Evolutionary conservation across 1,140 invertebrate species (phyloP), one percentile per base, ranked within the genome.

Genomic region (Trachelipus rathkii): DNA sequence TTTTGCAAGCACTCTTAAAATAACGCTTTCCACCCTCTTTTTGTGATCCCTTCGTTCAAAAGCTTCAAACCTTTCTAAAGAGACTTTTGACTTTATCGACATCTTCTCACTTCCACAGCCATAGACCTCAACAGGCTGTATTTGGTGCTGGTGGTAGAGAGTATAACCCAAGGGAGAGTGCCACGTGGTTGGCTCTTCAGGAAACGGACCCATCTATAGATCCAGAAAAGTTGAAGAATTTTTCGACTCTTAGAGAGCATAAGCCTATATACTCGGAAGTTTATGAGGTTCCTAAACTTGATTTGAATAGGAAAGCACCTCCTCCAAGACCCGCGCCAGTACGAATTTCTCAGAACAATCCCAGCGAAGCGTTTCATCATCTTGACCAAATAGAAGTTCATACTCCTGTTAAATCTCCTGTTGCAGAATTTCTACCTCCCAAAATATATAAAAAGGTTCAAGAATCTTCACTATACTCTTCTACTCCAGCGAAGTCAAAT

Each of bases 231-330:
- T 45, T 81, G 11, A 69, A 72, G 19, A 77, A 78, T 72, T 76
- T 72, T 69, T 53, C 67, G 24, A 70, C 75, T 11, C 46, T 81
- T 24, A 81, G 78, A 45, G 77, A 76, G 50, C 79, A 81, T 60
- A 77, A 78, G 73, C 79, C 79, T 46, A 78, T 81, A 60, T 81
- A 78, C 74, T 78, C 79, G 21, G 79, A 81, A 69, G 75, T 81
- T 15, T 81, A 81, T 60, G 44, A 71, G 44, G 77, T 75, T 13
- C 79, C 79, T 10, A 72, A 74, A 44, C 74, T 72, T 13, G 74
- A 53, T 21, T 74, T 73, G 53, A 71, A 73, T 50, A 74, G 77
- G 33, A 67, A 79, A 74, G 33, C 70, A 44, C 71, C 74, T n/a
- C 9, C 71, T 2, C 71, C 72, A 76, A 72, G 44, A 79, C 74